Evolutionary conservation across 2,113 vertebrate genomes (phyloP), one percentile per base, ranked within the genome.

Genomic region (Leptosomus discolor): DNA sequence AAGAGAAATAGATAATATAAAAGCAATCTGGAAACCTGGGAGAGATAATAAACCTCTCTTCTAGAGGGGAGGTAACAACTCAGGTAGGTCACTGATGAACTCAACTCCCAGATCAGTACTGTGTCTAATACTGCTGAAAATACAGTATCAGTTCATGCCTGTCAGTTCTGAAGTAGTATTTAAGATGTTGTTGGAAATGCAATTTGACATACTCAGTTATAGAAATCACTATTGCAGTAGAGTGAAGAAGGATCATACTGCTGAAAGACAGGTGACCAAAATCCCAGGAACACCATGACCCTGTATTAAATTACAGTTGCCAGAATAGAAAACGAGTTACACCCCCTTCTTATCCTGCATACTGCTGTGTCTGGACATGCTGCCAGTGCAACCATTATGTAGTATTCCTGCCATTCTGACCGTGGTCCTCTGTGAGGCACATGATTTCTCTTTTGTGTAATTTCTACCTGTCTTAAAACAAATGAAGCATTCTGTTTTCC

Each of bases 1-100:
- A 89, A 94, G 92, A 89, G 75, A 97, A 97, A 87, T 12, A 94
- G 91, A 89, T 95, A 87, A 95, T 89, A 89, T 91, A 91, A 96
- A 95, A 92, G 57, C 83, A 89, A 61, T 96, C 88, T 94, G 80
- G 88, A 91, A 95, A 84, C 68, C 56, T 86, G 34, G 37, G 61
- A 94, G 76, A 87, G 68, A 85, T 87, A 88, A 92, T 92, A 87
- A 94, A 57, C 43, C 34, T 94, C 36, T 91, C 36, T 91, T 92
- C 29, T 83, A 67, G 45, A 85, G 69, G 24, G 19, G 51, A 75
- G 60, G 60, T 67, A 89, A 68, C 61, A 61, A 15, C 68, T 94
- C 51, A 61, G 68, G 71, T 90, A 91, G 64, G 94, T 81, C 88
- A 61, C 36, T 68, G 79, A 63, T 70, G 51, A 95, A 34, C 60